Conservation (phyloP, 2,113 vertebrate species). For the Cranoglanis bouderius region DNA sequence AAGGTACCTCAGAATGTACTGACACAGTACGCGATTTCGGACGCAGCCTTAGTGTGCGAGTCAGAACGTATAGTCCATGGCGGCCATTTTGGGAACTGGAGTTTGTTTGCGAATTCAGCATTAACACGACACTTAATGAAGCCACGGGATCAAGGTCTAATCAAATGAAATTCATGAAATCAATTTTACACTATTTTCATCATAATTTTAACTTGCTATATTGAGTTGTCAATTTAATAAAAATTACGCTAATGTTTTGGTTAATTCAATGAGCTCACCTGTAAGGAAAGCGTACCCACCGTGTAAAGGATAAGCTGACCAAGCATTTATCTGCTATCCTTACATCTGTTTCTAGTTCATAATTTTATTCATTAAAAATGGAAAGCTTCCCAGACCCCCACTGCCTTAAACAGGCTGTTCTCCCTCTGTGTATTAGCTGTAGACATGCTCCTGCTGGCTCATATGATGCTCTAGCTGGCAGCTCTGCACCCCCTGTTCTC, state of each 20-base stretch:
- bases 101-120: background rate
- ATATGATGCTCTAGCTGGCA: background rate
- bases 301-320: no score
- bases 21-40: no score
- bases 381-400: background rate
- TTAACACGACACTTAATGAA: background rate
- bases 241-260: no score
- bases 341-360: no score
- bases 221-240: no score
- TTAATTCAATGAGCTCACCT: no score
- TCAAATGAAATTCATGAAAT: background rate
- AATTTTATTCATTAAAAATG: background rate
- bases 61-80: background rate
- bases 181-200: background rate
- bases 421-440: background rate
- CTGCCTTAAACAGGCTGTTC: background rate
- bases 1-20: no score
- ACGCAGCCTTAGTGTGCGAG: no score
- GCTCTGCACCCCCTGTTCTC: background rate
- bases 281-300: no score
- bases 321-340: no score
- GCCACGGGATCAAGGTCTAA: background rate
- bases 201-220: background rate
- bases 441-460: background rate
- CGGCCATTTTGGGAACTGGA: background rate